phyloP scores from a whole-genome alignment of 2,888 invertebrate species.

The Euplagia quadripunctaria region DNA sequence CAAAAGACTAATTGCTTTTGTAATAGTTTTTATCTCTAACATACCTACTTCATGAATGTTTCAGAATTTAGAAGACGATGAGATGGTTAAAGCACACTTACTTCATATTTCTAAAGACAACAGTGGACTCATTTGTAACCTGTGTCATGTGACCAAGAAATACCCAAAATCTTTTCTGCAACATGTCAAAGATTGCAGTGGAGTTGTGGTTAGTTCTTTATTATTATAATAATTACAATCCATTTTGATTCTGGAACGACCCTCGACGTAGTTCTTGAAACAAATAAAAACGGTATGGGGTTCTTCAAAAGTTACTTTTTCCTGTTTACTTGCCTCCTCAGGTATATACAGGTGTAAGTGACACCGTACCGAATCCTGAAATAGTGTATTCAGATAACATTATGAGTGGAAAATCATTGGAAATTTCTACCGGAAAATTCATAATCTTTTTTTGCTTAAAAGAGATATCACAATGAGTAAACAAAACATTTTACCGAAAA shows the following conservation, averaged over 20 bases:
- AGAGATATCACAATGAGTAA: too few relatives aligned
- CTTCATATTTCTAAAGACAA: slow-evolving; percentile 46
- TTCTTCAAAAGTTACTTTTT: neutral
- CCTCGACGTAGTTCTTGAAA: neutral
- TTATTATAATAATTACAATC: neutral
- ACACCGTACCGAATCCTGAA: too few relatives aligned
- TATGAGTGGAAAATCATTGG: too few relatives aligned
- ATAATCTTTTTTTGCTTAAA: too few relatives aligned
- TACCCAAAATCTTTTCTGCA: slow-evolving; percentile 62
- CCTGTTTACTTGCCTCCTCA: too few relatives aligned
- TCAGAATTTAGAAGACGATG: slow-evolving; percentile 61
- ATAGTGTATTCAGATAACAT: too few relatives aligned
- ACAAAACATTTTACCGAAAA: too few relatives aligned
- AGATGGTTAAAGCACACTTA: slow-evolving; percentile 54
- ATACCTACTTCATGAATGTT: slow-evolving; percentile 22
- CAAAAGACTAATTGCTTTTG: neutral
- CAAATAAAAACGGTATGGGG: neutral
- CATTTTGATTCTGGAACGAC: neutral
- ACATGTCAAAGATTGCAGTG: slow-evolving; percentile 50
- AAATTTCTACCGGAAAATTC: too few relatives aligned
- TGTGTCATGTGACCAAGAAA: slow-evolving; percentile 59
- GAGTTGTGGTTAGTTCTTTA: slow-evolving; percentile 21
- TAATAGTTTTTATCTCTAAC: neutral
- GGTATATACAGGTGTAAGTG: too few relatives aligned
- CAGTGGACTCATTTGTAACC: slow-evolving; percentile 56